Evolutionary conservation across 2,797 vertebrate species (phyloP), one percentile per base, ranked within the genome.

Genomic region (Myripristis jacobus): DNA sequence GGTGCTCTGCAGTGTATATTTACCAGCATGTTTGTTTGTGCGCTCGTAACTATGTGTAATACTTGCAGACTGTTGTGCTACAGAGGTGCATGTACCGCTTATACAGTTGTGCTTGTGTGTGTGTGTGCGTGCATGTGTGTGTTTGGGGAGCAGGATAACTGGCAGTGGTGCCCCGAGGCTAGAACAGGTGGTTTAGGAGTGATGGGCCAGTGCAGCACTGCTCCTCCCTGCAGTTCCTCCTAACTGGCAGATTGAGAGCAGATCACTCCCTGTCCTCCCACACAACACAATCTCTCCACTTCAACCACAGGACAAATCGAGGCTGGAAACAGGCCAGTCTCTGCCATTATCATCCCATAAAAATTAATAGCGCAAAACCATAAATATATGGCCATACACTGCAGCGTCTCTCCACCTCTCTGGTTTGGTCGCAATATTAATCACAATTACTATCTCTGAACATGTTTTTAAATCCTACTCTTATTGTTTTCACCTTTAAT

Each of bases 171-270:
- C 67, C 90, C 84, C 46, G 62, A 62, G 88, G 92, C 88, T 67
- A 75, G 51, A 91, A 91, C 90, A 92, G 92, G 91, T 91, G 91
- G 86, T 81, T 55, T 38, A 70, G 60, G 70, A 87, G 79, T 50
- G 44, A 61, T 71, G 69, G 65, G 73, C 77, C 70, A 56, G 66
- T 31, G 34, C 75, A 58, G 70, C 52, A 6, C 84, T 60, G 81
- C 70, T 88, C 87, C 73, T 83, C 82, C 76, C 84, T 66, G 43
- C 75, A 89, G 81, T 79, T 83, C 48, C 75, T 88, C 79, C 77
- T 84, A 59, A 82, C 80, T 59, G 84, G 85, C 88, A 89, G 83
- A 86, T 73, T 74, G 75, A 79, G 83, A 89, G 79, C 80, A 88
- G 78, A 88, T 84, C 62, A 46, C 76, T 75, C 56, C 62, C 34